These are phyloP conservation scores for Corythaeola cristata DNA, from an alignment of 2,113 vertebrate genomes.

Conservation along the genomic window DNA sequence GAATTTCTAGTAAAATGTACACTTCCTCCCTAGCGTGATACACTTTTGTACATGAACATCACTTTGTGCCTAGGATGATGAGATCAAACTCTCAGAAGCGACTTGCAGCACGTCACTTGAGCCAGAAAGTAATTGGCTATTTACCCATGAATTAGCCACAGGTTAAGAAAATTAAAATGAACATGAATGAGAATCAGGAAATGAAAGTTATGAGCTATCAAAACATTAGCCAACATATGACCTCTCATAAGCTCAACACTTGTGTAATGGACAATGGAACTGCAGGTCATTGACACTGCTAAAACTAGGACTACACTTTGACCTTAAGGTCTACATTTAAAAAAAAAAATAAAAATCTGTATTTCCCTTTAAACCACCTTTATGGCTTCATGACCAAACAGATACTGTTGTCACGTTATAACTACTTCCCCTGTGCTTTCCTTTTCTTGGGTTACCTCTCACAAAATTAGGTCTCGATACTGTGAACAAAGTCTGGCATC, in stretches of 20 bases:
- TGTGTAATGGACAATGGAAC: not conserved
- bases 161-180: not conserved
- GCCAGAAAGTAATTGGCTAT: not conserved
- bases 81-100: not conserved
- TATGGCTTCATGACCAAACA: not conserved
- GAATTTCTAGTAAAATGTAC: not conserved
- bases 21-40: not conserved
- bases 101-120: not conserved
- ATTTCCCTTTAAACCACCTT: not conserved
- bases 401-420: too few relatives aligned
- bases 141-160: not conserved
- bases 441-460: not conserved
- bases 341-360: not conserved
- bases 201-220: not conserved
- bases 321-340: not conserved
- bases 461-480: not conserved
- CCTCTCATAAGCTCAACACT: not conserved
- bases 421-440: not conserved
- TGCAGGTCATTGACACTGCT: not conserved
- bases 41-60: not conserved
- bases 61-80: not conserved
- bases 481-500: rapidly evolving
- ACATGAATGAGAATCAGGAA: not conserved
- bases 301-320: not conserved
- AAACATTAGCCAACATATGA: not conserved